These are phyloP conservation scores for Coranthus polyacanthus DNA, from an alignment of 2,797 vertebrate species.

Conservation along the genomic window DNA sequence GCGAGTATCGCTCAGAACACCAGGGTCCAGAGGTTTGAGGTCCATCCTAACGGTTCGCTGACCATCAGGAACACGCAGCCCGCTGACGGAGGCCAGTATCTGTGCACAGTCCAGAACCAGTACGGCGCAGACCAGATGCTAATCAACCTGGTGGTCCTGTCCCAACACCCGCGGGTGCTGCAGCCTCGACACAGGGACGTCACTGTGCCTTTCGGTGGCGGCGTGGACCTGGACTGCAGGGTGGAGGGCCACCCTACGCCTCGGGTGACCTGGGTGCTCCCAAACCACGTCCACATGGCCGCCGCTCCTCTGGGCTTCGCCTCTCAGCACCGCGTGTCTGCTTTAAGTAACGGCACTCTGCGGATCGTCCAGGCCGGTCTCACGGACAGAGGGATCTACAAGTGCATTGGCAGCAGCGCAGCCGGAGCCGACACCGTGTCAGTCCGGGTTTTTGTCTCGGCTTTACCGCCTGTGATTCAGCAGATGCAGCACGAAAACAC, in stretches of 20 bases:
- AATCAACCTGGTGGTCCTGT: constrained; percentile 83
- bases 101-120: constrained; percentile 89
- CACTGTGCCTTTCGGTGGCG: constrained; percentile 85
- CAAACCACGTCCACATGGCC: constrained; percentile 77
- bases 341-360: constrained; percentile 87
- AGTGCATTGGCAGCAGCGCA: constrained; percentile 89
- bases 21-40: constrained; percentile 87
- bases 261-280: constrained; percentile 91
- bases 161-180: constrained; percentile 84
- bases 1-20: constrained; percentile 85
- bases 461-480: constrained; percentile 87
- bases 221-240: constrained; percentile 86
- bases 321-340: constrained; percentile 74
- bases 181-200: constrained; percentile 86
- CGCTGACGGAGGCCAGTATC: constrained; percentile 89
- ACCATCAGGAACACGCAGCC: constrained; percentile 86
- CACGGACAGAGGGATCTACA: constrained; percentile 89
- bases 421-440: constrained; percentile 88
- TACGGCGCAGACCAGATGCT: constrained; percentile 85
- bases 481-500: constrained; percentile 86
- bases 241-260: constrained; percentile 87
- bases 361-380: constrained; percentile 83
- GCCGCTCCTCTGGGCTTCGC: constrained; percentile 46
- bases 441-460: constrained; percentile 87
- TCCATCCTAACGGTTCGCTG: constrained; percentile 90